Conservation (phyloP, 2,113 vertebrate species). For the Phylloscopus whistleri region DNA sequence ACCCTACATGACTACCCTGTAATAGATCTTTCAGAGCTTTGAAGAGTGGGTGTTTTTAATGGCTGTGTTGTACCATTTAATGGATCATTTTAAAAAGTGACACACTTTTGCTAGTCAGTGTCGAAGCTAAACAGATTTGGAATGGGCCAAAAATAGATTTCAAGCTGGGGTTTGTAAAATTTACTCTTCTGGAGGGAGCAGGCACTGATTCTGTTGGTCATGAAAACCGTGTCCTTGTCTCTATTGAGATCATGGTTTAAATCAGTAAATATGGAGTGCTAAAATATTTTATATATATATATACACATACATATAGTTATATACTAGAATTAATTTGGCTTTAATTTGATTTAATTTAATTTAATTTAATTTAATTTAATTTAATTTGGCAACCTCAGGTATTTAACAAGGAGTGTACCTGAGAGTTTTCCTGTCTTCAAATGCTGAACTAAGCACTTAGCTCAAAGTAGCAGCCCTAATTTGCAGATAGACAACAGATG, state of each 20-base stretch:
- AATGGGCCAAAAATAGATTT: neutral
- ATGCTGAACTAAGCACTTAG: neutral
- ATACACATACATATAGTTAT: accelerated
- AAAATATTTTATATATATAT: neutral
- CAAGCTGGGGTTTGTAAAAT: neutral
- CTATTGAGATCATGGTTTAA: neutral
- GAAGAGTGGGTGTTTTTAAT: neutral
- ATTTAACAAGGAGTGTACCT: neutral
- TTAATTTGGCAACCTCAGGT: neutral
- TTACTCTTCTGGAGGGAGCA: neutral
- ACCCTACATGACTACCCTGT: neutral
- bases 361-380: no score
- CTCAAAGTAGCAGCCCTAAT: neutral
- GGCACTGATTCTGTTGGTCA: neutral
- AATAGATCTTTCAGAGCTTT: neutral
- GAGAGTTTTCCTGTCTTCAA: neutral
- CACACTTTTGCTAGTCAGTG: neutral
- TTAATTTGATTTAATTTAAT: neutral
- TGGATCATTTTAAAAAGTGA: neutral
- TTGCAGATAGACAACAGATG: neutral
- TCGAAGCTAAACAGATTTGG: neutral
- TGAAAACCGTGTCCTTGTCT: neutral
- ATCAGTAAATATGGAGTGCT: neutral
- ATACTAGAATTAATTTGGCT: neutral
- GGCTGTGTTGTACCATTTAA: neutral